These are phyloP conservation scores for Schrankia costaestrigalis DNA, from an alignment of 2,888 invertebrate genomes.

Conservation along the genomic window DNA sequence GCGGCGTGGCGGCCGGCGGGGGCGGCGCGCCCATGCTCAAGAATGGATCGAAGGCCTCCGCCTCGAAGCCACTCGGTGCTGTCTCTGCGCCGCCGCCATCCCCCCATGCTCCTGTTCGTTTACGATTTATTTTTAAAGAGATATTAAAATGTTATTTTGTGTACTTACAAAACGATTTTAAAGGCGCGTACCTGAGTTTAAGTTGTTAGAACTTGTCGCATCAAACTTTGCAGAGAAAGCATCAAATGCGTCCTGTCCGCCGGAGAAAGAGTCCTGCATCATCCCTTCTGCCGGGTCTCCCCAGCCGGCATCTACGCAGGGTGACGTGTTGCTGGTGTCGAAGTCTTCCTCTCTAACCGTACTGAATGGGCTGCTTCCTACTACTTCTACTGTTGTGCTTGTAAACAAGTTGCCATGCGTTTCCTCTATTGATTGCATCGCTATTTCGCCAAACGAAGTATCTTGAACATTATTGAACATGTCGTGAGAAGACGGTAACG, in stretches of 20 bases:
- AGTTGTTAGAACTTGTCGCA: conserved; percentile 76
- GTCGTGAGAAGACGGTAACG: conserved; percentile 28
- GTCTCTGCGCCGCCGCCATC: conserved; percentile 47
- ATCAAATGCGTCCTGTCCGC: conserved; percentile 84
- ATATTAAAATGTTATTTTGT: neutral
- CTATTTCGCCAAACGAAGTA: conserved; percentile 22
- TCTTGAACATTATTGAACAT: conserved; percentile 27
- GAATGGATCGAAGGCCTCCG: conserved; percentile 90
- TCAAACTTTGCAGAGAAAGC: conserved; percentile 95
- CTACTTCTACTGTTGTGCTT: conserved; percentile 16
- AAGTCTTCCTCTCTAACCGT: conserved; percentile 23
- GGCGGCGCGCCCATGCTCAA: conserved; percentile 89
- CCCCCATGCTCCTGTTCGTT: conserved; percentile 61
- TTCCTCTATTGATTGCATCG: conserved; percentile 13
- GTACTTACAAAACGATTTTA: neutral
- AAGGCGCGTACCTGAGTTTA: conserved; percentile 49
- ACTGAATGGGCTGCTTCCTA: conserved; percentile 16
- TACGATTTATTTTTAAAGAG: neutral
- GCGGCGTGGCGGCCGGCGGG: conserved; percentile 84
- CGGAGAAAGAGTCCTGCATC: conserved; percentile 54
- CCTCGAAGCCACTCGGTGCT: conserved; percentile 85
- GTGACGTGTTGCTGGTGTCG: conserved; percentile 20
- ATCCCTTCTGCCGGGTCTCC: conserved; percentile 47
- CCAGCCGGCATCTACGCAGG: conserved; percentile 46
- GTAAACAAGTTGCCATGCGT: conserved; percentile 37